A percentile compares a stretch with the other conserved stretches of the same genome.
phyloP scores from a whole-genome alignment of 1,140 invertebrate genomes.

The Platyura marginata region DNA sequence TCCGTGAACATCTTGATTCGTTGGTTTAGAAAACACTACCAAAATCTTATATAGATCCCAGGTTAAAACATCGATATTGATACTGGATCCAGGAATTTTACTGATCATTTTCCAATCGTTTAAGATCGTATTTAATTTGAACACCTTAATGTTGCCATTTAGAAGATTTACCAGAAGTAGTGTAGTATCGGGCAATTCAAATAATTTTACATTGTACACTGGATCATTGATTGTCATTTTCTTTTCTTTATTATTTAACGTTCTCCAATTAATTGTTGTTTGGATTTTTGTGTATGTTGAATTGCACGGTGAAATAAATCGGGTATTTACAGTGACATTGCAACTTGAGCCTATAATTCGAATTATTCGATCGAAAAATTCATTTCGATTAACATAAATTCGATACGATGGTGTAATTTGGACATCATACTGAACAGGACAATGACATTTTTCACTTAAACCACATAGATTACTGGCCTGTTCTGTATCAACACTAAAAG shows the following conservation, averaged over 20 bases:
- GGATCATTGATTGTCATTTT: neutral
- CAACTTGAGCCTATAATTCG: neutral
- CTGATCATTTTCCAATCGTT: neutral
- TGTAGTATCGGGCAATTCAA: neutral
- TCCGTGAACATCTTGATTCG: too few species aligned
- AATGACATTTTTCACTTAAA: neutral
- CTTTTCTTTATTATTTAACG: neutral
- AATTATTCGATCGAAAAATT: neutral
- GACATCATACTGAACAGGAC: neutral
- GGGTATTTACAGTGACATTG: neutral
- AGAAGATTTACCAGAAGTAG: neutral
- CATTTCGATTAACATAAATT: neutral
- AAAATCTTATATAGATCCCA: neutral
- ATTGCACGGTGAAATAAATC: neutral
- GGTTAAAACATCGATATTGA: neutral
- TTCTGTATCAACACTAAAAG: neutral
- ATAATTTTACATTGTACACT: neutral
- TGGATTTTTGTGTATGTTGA: neutral
- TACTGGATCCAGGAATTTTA: neutral
- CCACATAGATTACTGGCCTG: neutral
- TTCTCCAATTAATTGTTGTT: neutral
- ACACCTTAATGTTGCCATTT: neutral
- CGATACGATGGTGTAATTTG: neutral
- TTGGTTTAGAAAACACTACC: too few species aligned
- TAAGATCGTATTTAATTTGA: neutral